Percentiles rank a stretch among this genome's conserved stretches.
Evolutionary conservation across 2,113 vertebrate species (phyloP).

Genomic region (Amblyopsis rosae): DNA sequence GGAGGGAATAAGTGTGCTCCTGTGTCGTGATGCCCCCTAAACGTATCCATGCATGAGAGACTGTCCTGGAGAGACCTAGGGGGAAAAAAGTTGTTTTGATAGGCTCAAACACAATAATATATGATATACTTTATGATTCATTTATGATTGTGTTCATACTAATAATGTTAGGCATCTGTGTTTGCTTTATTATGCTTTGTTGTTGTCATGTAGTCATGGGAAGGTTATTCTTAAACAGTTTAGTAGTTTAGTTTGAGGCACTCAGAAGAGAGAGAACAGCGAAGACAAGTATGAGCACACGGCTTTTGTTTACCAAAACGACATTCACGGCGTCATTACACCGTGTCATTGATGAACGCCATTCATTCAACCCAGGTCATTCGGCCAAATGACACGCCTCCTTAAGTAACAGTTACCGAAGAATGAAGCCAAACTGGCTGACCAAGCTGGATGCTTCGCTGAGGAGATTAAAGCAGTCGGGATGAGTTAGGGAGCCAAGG

Average conservation of each 20-base stretch:
- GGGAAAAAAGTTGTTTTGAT: too few species aligned
- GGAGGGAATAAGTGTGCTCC: not conserved
- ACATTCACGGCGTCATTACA: not conserved
- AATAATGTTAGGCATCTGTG: not conserved
- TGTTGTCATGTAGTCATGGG: not conserved
- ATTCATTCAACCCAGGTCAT: too few species aligned
- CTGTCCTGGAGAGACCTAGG: too few species aligned
- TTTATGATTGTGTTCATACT: not conserved
- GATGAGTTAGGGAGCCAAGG: too few species aligned
- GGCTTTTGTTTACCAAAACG: not conserved
- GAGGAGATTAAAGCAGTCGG: too few species aligned
- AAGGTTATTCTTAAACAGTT: not conserved
- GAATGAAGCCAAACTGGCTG: too few species aligned
- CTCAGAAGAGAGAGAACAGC: not conserved
- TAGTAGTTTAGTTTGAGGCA: not conserved
- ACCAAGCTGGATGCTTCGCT: too few species aligned
- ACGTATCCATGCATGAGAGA: slow-evolving; percentile 2
- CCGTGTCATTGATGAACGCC: not conserved
- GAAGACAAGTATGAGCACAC: not conserved
- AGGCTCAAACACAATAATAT: too few species aligned
- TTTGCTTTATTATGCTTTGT: slow-evolving; percentile 4
- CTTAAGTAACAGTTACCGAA: too few species aligned
- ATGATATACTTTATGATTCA: too few species aligned
- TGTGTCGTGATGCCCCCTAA: slow-evolving; percentile 10
- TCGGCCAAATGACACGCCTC: too few species aligned